These are phyloP conservation scores for Ophiodon elongatus DNA, from an alignment of 2,113 vertebrate species.

Conservation along the genomic window DNA sequence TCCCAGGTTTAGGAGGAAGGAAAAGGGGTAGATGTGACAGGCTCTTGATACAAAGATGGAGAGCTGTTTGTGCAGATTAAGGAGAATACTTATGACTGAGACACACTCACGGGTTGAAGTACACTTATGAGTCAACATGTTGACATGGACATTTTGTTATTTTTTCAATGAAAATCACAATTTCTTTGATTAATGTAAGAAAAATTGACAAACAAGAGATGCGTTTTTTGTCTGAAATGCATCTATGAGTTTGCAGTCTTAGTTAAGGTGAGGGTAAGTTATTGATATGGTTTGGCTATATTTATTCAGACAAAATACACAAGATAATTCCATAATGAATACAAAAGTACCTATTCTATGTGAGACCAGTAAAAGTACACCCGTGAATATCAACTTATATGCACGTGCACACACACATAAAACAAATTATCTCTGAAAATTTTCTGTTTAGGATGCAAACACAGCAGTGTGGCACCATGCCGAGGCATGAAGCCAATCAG, in stretches of 20 bases:
- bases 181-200: not conserved
- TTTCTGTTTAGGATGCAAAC: conserved; percentile 62
- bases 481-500: conserved; percentile 68
- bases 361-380: not conserved
- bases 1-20: conserved; percentile 89
- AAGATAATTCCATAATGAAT: not conserved
- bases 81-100: conserved; percentile 64
- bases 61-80: conserved; percentile 82
- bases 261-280: not conserved
- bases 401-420: not conserved
- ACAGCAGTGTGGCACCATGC: conserved; percentile 44
- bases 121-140: not conserved
- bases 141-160: not conserved
- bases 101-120: not conserved
- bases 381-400: not conserved
- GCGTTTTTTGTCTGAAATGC: not conserved
- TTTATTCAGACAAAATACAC: not conserved
- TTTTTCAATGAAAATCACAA: not conserved
- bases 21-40: conserved; percentile 90
- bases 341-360: not conserved
- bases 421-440: conserved; percentile 30
- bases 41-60: conserved; percentile 89
- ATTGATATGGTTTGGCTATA: not conserved
- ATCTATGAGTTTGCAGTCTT: not conserved
- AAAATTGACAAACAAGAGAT: not conserved